A percentile compares a stretch with the other conserved stretches of the same genome.
Conservation (phyloP, 2,888 invertebrate genomes). For the Neoscelio sp. region DNA sequence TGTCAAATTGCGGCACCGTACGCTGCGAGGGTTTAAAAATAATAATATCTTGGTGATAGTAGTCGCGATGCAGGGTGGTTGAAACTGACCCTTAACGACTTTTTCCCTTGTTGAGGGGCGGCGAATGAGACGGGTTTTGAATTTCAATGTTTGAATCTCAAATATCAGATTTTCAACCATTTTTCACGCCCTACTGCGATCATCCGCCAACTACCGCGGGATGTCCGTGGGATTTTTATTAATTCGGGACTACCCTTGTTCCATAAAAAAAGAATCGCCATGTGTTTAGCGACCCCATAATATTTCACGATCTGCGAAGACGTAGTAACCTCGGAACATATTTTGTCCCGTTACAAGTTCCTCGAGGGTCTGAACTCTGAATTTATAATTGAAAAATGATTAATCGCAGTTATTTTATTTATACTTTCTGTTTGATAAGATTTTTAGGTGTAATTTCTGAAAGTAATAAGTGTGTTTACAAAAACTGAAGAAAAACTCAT, state of each 20-base stretch:
- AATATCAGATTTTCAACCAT: conserved; percentile 83
- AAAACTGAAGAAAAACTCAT: conserved; percentile 18
- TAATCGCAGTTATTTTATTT: not conserved
- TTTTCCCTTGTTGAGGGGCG: conserved; percentile 75
- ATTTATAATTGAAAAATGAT: conserved; percentile 31
- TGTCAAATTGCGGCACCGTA: conserved; percentile 64
- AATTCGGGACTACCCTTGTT: conserved; percentile 74
- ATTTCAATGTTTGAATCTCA: conserved; percentile 83
- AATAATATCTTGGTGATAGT: conserved; percentile 67
- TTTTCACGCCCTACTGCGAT: conserved; percentile 80
- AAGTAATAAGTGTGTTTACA: too few species aligned
- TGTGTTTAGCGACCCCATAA: conserved; percentile 69
- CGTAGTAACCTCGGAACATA: conserved; percentile 57
- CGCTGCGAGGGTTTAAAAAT: conserved; percentile 67
- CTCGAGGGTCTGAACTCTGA: conserved; percentile 15
- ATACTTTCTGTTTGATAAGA: not conserved
- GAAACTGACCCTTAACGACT: conserved; percentile 84
- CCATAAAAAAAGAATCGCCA: conserved; percentile 64
- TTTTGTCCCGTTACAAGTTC: conserved; percentile 43
- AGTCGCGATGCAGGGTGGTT: conserved; percentile 69
- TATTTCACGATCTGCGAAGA: conserved; percentile 59
- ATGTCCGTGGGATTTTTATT: conserved; percentile 79
- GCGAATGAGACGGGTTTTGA: conserved; percentile 81
- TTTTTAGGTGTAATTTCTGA: too few species aligned
- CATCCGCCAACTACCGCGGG: conserved; percentile 71